phyloP scores from a whole-genome alignment of 2,888 invertebrate species.

The Parelbella ahira region DNA sequence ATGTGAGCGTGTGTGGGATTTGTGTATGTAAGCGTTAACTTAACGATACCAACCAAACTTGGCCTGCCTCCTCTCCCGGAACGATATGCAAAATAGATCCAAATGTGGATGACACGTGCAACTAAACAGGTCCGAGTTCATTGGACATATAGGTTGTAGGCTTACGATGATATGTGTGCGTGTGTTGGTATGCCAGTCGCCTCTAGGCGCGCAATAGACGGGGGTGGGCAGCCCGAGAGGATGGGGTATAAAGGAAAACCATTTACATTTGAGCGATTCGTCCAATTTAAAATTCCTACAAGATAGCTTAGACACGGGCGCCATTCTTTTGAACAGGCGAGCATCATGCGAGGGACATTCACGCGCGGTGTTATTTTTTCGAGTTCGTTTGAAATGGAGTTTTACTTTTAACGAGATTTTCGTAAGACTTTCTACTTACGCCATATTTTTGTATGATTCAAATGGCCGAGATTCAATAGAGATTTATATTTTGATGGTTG shows the following conservation, averaged over 20 bases:
- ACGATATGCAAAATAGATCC: slow-evolving; percentile 54
- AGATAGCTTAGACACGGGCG: slow-evolving; percentile 80
- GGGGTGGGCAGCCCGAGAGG: slow-evolving; percentile 75
- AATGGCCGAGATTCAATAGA: slow-evolving; percentile 18
- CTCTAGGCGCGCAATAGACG: slow-evolving; percentile 79
- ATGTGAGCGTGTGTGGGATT: slow-evolving; percentile 59
- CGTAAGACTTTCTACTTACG: slow-evolving; percentile 29
- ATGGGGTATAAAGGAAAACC: slow-evolving; percentile 82
- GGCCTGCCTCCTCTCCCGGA: slow-evolving; percentile 47
- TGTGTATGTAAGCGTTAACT: slow-evolving; percentile 60
- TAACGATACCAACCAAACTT: slow-evolving; percentile 59
- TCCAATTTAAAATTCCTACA: slow-evolving; percentile 82
- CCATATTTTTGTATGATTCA: slow-evolving; percentile 18
- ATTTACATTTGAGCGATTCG: slow-evolving; percentile 82
- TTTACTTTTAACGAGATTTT: slow-evolving; percentile 53
- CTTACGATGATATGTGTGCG: slow-evolving; percentile 62
- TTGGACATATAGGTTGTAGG: slow-evolving; percentile 71
- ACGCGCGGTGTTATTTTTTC: slow-evolving; percentile 41
- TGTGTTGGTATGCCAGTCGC: slow-evolving; percentile 78
- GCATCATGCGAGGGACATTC: slow-evolving; percentile 68
- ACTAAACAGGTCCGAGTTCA: slow-evolving; percentile 57
- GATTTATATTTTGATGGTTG: slow-evolving; percentile 28
- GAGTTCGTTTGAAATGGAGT: slow-evolving; percentile 36
- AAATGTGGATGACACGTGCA: slow-evolving; percentile 63
- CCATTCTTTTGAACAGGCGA: slow-evolving; percentile 77